Evolutionary conservation across 2,888 invertebrate species (phyloP).

Genomic region (Buathra laborator): DNA sequence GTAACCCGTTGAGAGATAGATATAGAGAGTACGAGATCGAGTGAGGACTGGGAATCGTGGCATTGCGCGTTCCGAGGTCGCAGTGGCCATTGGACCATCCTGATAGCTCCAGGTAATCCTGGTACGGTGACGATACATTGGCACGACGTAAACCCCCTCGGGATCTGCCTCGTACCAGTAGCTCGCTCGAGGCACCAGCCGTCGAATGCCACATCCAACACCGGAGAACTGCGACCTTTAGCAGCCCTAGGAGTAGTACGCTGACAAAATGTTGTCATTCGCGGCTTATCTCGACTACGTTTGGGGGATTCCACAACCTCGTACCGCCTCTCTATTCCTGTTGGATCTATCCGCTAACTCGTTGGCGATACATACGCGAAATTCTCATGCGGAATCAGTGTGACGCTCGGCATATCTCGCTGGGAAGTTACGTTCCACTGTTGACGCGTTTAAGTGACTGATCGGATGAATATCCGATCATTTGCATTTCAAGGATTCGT

Average conservation of each 20-base stretch:
- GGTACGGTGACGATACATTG: constrained; percentile 70
- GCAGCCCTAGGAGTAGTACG: constrained; percentile 52
- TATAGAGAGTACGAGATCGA: constrained; percentile 6
- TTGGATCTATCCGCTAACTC: constrained; percentile 17
- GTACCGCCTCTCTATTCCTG: constrained; percentile 35
- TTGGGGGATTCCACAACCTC: constrained; percentile 66
- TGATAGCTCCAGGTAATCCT: constrained; percentile 70
- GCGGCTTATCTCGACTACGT: constrained; percentile 75
- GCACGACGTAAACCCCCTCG: constrained; percentile 64
- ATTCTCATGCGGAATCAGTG: constrained; percentile 58
- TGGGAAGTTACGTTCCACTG: constrained; percentile 36
- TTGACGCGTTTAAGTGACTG: constrained; percentile 53
- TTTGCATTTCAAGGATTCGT: neutral
- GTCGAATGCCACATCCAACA: constrained; percentile 68
- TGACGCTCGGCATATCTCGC: constrained; percentile 52
- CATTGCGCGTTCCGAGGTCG: constrained; percentile 63
- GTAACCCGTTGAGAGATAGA: constrained; percentile 8
- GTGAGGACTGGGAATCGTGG: constrained; percentile 50
- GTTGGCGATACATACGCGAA: constrained; percentile 32
- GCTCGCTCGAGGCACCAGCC: constrained; percentile 57
- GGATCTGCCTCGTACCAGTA: constrained; percentile 55
- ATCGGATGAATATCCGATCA: constrained; percentile 37
- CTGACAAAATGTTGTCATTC: constrained; percentile 78
- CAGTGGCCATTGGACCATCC: constrained; percentile 69
- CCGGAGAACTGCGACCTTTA: constrained; percentile 31